These are phyloP conservation scores for Chelonoidis abingdonii DNA, from an alignment of 2,113 vertebrate genomes.

Conservation along the genomic window DNA sequence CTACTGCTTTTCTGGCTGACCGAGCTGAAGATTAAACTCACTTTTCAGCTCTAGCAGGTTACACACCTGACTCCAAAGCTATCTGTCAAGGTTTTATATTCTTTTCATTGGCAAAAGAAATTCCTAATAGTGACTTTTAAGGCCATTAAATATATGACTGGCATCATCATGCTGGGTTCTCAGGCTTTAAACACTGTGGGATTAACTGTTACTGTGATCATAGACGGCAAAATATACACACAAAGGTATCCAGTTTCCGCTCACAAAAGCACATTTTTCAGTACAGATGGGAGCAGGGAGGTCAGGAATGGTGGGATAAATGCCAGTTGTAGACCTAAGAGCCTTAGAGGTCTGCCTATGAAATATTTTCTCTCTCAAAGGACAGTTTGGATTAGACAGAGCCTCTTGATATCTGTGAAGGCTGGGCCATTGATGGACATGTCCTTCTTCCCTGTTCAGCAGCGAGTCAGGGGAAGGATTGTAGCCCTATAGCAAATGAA, in stretches of 20 bases:
- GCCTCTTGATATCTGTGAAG: accelerated
- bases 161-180: neutral
- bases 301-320: neutral
- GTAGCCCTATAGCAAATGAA: neutral
- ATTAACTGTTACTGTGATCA: constrained; percentile 59
- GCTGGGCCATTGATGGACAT: neutral
- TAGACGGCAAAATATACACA: constrained; percentile 30
- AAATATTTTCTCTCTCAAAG: neutral
- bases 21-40: constrained; percentile 40
- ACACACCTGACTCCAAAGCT: constrained; percentile 23
- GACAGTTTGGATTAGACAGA: neutral
- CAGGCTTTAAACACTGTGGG: constrained; percentile 28
- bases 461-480: neutral
- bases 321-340: neutral
- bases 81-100: constrained; percentile 15
- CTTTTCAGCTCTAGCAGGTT: constrained; percentile 34
- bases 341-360: neutral
- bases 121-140: constrained; percentile 31
- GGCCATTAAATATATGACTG: constrained; percentile 6
- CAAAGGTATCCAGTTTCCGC: constrained; percentile 13
- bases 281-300: constrained; percentile 1
- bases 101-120: neutral
- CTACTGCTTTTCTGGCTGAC: neutral
- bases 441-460: neutral
- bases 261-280: constrained; percentile 21